Evolutionary conservation across 2,113 vertebrate species (phyloP), one percentile per base, ranked within the genome.

Genomic region (Dipodomys merriami): DNA sequence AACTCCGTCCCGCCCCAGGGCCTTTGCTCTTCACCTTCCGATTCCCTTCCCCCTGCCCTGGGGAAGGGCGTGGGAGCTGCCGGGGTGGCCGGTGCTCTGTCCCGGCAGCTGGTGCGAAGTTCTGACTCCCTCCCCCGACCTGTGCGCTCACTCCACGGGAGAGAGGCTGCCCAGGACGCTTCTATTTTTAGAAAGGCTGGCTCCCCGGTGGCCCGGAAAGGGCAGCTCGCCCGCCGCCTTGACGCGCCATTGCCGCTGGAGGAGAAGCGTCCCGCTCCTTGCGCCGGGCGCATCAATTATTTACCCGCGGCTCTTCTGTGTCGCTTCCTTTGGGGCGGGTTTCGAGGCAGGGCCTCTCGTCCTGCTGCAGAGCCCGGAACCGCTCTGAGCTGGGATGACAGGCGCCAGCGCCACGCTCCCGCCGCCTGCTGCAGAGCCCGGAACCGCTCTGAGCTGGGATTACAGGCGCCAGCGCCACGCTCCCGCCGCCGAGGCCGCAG

Each of bases 281-380:
- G 91, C 83, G 91, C 93, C 95, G 87, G 91, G 76, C 22, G 90
- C 92, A 94, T 96, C 85, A 96, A 96, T 97, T 96, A 97, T 97
- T 97, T 90, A 96, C 49, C 27, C 15, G 94, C 27, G 83, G 84
- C 71, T 44, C 64, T 23, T 57, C 15, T n/a, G 49, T 12, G 49
- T 12, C 49, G 1, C 22, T 60, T 60, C 11, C 18, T 60, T 60
- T 60, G 18, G 57, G 8, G 11, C 39, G 39, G 39, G 35, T 60
- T 60, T 60, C 18, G 57, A 60, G 57, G 57, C 60, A 62, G 20
- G 13, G 60, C 5, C 60, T 16, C 60, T 1, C 60, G 49, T 12
- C 49, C 49, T 12, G 49, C 49, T 12, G 39, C 39, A 39, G 39
- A 39, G 39, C 39, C 39, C 35, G 3, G 35, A 4, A 39, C 35